Evolutionary conservation across 2,797 vertebrate species (phyloP).

Genomic region (Pipistrellus kuhlii): DNA sequence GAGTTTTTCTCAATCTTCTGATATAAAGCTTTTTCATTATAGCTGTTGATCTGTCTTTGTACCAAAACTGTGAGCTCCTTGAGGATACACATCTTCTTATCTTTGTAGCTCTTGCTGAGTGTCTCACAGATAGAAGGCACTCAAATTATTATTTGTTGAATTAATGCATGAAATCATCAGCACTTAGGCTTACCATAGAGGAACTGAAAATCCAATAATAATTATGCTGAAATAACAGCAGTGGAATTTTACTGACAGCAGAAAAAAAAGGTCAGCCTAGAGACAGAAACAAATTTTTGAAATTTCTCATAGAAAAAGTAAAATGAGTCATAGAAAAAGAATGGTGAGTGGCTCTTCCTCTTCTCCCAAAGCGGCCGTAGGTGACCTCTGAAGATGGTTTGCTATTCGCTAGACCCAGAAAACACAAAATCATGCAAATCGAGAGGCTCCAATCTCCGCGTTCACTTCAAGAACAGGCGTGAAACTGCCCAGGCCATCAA

Average conservation of each 20-base stretch:
- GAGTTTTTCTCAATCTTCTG: conserved; percentile 17
- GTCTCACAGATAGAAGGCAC: conserved; percentile 6
- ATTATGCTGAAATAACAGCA: conserved; percentile 50
- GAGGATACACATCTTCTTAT: conserved; percentile 54
- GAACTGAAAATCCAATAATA: conserved; percentile 52
- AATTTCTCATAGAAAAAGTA: conserved; percentile 44
- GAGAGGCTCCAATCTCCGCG: too few relatives aligned
- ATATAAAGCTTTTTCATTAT: conserved; percentile 26
- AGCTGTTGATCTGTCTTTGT: conserved; percentile 26
- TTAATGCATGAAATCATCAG: conserved; percentile 56
- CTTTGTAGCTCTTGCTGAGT: not conserved
- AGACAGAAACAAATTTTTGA: conserved; percentile 27
- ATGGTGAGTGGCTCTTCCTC: not conserved
- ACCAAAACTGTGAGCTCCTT: conserved; percentile 43
- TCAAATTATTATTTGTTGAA: conserved; percentile 1
- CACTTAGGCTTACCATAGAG: conserved; percentile 39
- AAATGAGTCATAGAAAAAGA: conserved; percentile 42
- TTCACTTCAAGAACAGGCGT: too few relatives aligned
- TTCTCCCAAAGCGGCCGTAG: too few relatives aligned
- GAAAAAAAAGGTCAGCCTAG: not conserved
- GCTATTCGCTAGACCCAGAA: too few relatives aligned
- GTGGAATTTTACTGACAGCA: conserved; percentile 42
- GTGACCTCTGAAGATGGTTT: too few relatives aligned
- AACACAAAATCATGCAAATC: too few relatives aligned
- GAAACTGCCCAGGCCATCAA: too few relatives aligned